These are phyloP conservation scores for Drosophila gaucha DNA, from an alignment of 2,888 invertebrate species.

Conservation along the genomic window DNA sequence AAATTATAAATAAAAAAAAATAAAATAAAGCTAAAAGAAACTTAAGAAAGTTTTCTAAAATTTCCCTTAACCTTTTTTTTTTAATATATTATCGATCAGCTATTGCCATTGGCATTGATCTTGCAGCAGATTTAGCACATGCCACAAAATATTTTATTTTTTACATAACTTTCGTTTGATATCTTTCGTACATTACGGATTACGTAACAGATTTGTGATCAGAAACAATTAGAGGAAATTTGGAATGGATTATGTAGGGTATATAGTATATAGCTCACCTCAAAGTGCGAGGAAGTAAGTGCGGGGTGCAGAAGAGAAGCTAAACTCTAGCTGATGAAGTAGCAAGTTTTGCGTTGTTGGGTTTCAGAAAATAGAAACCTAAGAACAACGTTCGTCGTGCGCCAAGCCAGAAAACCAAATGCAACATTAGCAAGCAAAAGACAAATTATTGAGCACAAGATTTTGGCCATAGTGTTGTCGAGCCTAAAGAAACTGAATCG, in stretches of 20 bases:
- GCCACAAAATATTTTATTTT: constrained; percentile 21
- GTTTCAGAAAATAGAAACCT: constrained; percentile 50
- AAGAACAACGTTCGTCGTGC: constrained; percentile 73
- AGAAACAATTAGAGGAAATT: constrained; percentile 27
- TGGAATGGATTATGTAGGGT: constrained; percentile 13
- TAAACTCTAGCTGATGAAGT: constrained; percentile 64
- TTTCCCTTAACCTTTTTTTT: not conserved
- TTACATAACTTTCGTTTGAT: constrained; percentile 67
- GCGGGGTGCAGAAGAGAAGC: constrained; percentile 42
- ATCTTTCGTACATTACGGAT: constrained; percentile 44
- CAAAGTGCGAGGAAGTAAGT: constrained; percentile 46
- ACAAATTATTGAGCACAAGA: constrained; percentile 26
- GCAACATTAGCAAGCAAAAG: constrained; percentile 52
- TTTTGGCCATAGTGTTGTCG: constrained; percentile 48
- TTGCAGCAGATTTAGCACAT: constrained; percentile 33
- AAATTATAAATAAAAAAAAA: not conserved
- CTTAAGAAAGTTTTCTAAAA: too few species aligned
- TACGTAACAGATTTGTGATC: constrained; percentile 56
- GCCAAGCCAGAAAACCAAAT: constrained; percentile 80
- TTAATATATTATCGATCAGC: not conserved
- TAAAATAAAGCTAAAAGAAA: not conserved
- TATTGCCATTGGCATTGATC: constrained; percentile 32
- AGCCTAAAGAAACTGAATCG: not conserved
- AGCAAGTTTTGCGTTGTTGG: constrained; percentile 52
- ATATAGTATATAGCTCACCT: constrained; percentile 58